Percentiles rank a stretch among this genome's conserved stretches.
phyloP scores from a whole-genome alignment of 2,888 invertebrate genomes.

The Rhimphoctona megacephalus region DNA sequence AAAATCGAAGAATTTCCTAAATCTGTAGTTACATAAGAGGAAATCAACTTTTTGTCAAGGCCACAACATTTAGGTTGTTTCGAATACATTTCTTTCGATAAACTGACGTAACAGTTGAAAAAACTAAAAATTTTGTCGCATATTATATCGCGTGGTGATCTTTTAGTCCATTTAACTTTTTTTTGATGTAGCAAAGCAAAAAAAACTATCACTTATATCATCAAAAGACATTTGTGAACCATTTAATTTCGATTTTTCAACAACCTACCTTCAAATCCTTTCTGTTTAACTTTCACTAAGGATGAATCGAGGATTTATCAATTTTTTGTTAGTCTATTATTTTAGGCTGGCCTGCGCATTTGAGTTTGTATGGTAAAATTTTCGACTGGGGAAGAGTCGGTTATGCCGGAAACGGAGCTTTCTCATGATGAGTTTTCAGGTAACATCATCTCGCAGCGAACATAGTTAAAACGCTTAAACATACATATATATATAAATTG shows the following conservation, averaged over 20 bases:
- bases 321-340: not conserved
- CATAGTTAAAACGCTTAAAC: conserved; percentile 9
- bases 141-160: too few species aligned
- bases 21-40: too few species aligned
- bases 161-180: not conserved
- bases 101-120: too few species aligned
- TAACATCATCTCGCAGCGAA: conserved; percentile 3
- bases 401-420: conserved; percentile 25
- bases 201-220: not conserved
- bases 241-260: not conserved
- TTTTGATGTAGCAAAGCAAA: not conserved
- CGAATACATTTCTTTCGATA: too few species aligned
- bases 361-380: conserved; percentile 5
- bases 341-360: not conserved
- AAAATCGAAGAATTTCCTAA: not conserved
- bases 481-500: not conserved
- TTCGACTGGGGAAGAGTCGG: not conserved
- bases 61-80: too few species aligned
- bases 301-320: not conserved
- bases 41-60: too few species aligned
- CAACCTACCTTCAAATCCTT: not conserved
- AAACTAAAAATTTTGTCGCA: too few species aligned
- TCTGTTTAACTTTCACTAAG: not conserved
- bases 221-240: not conserved
- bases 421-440: conserved; percentile 41